Base-by-base conservation (phyloP, 1,140 invertebrate species). In the Dreissena rostriformis region DNA sequence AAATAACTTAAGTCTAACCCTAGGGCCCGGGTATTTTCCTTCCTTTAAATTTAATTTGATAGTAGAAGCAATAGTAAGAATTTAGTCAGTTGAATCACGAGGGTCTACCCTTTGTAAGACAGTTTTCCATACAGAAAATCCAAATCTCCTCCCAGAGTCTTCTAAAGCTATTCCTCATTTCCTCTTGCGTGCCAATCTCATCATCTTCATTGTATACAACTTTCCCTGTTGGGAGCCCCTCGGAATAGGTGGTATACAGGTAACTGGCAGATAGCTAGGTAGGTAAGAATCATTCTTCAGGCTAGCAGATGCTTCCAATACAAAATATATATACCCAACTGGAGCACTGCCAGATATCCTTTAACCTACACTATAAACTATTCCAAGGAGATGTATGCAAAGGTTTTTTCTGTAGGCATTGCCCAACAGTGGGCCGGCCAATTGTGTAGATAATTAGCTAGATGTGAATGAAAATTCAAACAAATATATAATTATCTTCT, bases 401-500 rank as follows among this genome's bases (percentile, higher is more conserved):
- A 63, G 19, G 61, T 63, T 63, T 63, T 22, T 26, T 63, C 24
- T 63, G 19, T 11, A 22, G 19, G 19, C 61, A n/a, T 63, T 63
- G 24, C 19, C 24, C 61, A 63, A n/a, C 61, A 63, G 19, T 63
- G 24, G 19, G 19, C 2, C 24, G 19, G 24, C 24, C 61, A 63
- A n/a, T 26, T n/a, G 19, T 26, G 24, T 63, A n/a, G 2, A n/a
- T 26, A 63, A n/a, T 26, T n/a, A n/a, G 19, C 19, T 63, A n/a
- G 24, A n/a, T 26, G 24, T 63, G 19, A 63, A n/a, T n/a, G 24
- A n/a, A n/a, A 63, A n/a, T 26, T n/a, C 24, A n/a, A 63, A n/a
- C 61, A 63, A n/a, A n/a, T n/a, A n/a, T 26, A 63, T 63, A n/a
- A 63, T 63, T 26, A 63, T 63, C 61, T n/a, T 63, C 61, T n/a